phyloP scores from a whole-genome alignment of 2,113 vertebrate species.

The Antechinus stuartii region DNA sequence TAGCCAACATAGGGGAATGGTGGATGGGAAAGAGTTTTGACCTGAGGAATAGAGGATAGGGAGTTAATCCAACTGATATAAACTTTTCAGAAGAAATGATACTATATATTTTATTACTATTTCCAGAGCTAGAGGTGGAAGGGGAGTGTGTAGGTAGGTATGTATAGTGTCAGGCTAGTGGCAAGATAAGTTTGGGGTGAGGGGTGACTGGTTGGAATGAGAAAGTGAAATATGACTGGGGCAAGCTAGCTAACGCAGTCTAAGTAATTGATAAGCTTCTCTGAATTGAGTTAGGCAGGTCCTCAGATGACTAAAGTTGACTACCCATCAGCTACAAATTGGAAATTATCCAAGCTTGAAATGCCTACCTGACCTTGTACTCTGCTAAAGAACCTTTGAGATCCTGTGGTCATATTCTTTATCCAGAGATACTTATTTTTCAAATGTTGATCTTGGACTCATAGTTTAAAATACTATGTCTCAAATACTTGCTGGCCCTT shows the following conservation, averaged over 20 bases:
- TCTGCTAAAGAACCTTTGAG: not conserved
- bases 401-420: not conserved
- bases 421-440: not conserved
- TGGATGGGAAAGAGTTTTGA: not conserved
- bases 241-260: not conserved
- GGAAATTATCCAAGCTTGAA: not conserved
- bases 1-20: not conserved
- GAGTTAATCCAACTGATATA: not conserved
- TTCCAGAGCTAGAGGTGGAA: not conserved
- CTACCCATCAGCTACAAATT: not conserved
- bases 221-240: not conserved
- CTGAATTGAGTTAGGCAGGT: not conserved
- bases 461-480: not conserved
- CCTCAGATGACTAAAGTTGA: not conserved
- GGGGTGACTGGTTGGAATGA: not conserved
- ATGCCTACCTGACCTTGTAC: not conserved
- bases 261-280: not conserved
- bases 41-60: not conserved
- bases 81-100: not conserved
- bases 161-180: not conserved
- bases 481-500: not conserved
- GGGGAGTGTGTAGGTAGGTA: not conserved
- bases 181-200: not conserved
- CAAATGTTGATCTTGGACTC: not conserved
- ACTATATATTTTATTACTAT: not conserved